phyloP scores from a whole-genome alignment of 2,113 vertebrate species.

The Megaceryle maxima region DNA sequence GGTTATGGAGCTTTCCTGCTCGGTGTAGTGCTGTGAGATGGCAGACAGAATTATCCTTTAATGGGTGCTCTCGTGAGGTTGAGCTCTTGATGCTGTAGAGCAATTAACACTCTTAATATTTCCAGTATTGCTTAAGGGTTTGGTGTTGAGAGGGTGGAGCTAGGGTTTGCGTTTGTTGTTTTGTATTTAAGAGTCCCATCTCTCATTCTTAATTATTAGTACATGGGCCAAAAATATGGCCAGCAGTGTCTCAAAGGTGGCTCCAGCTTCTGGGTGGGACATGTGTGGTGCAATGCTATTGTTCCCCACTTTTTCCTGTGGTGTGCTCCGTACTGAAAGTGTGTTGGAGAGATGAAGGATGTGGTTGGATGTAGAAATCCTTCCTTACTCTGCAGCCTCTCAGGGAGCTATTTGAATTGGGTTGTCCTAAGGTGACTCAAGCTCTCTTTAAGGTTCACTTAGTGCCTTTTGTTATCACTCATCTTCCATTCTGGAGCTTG shows the following conservation, averaged over 20 bases:
- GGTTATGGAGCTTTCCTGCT: constrained; percentile 2
- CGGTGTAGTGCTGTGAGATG: background rate
- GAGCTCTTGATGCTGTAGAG: background rate
- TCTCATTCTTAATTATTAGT: background rate
- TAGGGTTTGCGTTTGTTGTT: background rate
- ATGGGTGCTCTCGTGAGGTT: background rate
- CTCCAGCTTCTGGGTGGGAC: background rate
- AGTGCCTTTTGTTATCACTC: background rate
- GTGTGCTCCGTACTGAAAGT: background rate
- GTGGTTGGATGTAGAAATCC: background rate
- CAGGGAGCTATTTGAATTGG: background rate
- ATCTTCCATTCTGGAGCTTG: background rate
- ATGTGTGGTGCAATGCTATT: background rate
- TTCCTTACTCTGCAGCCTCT: background rate
- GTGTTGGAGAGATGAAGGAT: background rate
- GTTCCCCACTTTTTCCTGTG: background rate
- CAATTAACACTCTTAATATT: constrained; percentile 7
- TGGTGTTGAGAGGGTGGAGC: background rate
- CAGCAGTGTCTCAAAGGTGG: background rate
- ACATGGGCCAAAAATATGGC: background rate
- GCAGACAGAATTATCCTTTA: constrained; percentile 22
- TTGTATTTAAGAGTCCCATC: background rate
- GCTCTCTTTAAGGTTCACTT: background rate
- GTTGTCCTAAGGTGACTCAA: background rate
- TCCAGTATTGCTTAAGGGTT: constrained; percentile 2